phyloP scores from a whole-genome alignment of 2,113 vertebrate genomes.

The Antidorcas marsupialis region DNA sequence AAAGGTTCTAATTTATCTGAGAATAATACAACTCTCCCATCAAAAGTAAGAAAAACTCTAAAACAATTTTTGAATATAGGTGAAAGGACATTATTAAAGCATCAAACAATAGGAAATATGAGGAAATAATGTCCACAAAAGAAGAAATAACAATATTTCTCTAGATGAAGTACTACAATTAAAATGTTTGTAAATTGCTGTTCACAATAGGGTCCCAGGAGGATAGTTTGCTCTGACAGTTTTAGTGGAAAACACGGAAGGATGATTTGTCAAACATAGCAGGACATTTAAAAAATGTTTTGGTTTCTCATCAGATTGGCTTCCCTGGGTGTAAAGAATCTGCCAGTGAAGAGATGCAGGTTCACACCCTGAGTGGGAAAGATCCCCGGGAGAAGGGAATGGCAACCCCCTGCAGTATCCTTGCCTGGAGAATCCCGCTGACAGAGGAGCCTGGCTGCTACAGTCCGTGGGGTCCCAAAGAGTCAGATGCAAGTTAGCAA shows the following conservation, averaged over 20 bases:
- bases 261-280: not conserved
- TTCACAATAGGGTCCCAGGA: not conserved
- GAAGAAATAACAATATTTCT: not conserved
- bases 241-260: not conserved
- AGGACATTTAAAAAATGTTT: not conserved
- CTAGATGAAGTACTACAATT: not conserved
- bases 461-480: not conserved
- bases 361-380: not conserved
- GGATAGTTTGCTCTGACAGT: not conserved
- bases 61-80: not conserved
- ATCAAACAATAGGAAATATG: not conserved
- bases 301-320: not conserved
- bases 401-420: not conserved
- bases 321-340: not conserved
- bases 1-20: not conserved
- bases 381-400: not conserved
- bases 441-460: not conserved
- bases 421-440: not conserved
- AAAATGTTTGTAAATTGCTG: conserved; percentile 7
- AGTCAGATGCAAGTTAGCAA: not conserved
- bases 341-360: not conserved
- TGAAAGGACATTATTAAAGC: not conserved
- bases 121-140: not conserved
- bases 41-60: not conserved
- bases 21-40: not conserved